phyloP scores from a whole-genome alignment of 2,113 vertebrate species.

The Agapornis roseicollis region DNA sequence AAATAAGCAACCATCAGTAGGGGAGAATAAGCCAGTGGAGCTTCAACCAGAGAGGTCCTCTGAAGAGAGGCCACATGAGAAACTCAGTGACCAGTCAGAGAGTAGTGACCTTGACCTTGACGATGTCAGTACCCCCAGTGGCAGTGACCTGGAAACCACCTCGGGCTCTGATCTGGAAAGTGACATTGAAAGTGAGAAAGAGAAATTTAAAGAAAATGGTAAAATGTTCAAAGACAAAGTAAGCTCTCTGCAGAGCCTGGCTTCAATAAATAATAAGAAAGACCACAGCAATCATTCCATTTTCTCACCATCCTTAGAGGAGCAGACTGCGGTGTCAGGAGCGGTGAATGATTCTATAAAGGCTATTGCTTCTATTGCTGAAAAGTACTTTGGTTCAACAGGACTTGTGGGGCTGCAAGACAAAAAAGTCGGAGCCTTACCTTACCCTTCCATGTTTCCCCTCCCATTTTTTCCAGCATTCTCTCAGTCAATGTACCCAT shows the following conservation, averaged over 20 bases:
- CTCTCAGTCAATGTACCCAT: slow-evolving; percentile 96
- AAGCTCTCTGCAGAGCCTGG: slow-evolving; percentile 85
- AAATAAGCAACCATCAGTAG: slow-evolving; percentile 85
- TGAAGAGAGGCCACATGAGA: slow-evolving; percentile 84
- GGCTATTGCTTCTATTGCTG: slow-evolving; percentile 98
- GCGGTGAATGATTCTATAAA: slow-evolving; percentile 99
- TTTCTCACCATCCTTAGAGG: slow-evolving; percentile 90
- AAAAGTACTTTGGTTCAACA: slow-evolving; percentile 99
- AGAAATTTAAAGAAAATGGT: slow-evolving; percentile 92
- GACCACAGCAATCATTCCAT: slow-evolving; percentile 88
- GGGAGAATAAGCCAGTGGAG: slow-evolving; percentile 81
- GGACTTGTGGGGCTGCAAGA: slow-evolving; percentile 95
- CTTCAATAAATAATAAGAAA: slow-evolving; percentile 87
- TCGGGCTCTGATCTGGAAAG: slow-evolving; percentile 98
- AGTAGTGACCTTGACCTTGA: slow-evolving; percentile 98
- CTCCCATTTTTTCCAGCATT: slow-evolving; percentile 98
- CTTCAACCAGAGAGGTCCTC: slow-evolving; percentile 82
- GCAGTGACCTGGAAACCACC: slow-evolving; percentile 97
- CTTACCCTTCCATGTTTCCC: slow-evolving; percentile 98
- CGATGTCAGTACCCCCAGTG: slow-evolving; percentile 98
- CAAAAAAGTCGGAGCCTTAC: slow-evolving; percentile 93
- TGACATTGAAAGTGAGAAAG: slow-evolving; percentile 97
- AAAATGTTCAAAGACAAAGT: slow-evolving; percentile 93
- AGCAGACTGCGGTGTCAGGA: slow-evolving; percentile 95
- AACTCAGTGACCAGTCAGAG: slow-evolving; percentile 97